Percentiles rank a stretch among this genome's conserved stretches.
Conservation (phyloP, 2,113 vertebrate species). For the Hemicordylus capensis region DNA sequence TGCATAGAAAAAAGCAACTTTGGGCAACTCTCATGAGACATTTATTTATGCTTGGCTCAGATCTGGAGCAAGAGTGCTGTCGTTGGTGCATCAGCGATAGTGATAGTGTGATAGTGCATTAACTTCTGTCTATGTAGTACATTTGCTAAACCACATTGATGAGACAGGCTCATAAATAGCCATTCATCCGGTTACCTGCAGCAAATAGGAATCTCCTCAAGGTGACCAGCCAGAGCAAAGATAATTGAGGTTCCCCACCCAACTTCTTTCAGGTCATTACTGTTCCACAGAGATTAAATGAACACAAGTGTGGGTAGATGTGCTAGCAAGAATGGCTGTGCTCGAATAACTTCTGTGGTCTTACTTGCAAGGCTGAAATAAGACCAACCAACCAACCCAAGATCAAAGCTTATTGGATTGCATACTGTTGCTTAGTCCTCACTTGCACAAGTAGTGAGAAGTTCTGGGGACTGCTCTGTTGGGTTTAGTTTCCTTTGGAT, state of each 20-base stretch:
- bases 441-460: neutral
- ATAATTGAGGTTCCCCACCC: too few relatives aligned
- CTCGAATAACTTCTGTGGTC: neutral
- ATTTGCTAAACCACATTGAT: conserved; percentile 17
- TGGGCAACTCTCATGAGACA: conserved; percentile 43
- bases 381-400: too few relatives aligned
- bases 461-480: neutral
- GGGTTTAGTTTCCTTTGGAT: neutral
- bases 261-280: neutral
- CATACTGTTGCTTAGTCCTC: neutral
- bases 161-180: neutral
- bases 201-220: neutral
- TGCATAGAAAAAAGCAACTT: too few relatives aligned
- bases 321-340: neutral
- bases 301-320: neutral
- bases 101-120: conserved; percentile 27
- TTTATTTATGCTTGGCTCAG: conserved; percentile 21
- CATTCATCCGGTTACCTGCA: neutral
- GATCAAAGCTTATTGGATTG: neutral
- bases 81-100: too few relatives aligned
- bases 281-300: neutral
- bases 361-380: neutral
- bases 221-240: neutral
- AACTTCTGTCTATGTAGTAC: conserved; percentile 17
- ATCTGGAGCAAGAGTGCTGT: conserved; percentile 7